Evolutionary conservation across 2,113 vertebrate genomes (phyloP), one percentile per base, ranked within the genome.

Genomic region (Anguilla rostrata): DNA sequence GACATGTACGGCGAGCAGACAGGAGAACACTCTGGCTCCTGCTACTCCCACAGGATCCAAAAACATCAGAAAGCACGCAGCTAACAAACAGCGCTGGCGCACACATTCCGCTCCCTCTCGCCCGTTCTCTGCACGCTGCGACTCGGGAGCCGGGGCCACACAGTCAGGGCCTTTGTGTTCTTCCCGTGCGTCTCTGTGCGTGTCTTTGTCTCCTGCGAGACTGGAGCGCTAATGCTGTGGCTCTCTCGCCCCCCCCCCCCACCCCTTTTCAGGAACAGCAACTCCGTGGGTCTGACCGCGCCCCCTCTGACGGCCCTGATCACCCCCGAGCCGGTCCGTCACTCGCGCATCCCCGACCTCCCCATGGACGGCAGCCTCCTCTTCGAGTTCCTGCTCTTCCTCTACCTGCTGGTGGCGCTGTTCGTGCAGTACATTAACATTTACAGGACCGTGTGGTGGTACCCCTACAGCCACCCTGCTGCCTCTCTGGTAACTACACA

Each of bases 381-480:
- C 87, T 99, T 99, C 91, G 98, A 99, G 92, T 96, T 98, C 93
- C 96, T 99, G 75, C 98, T 99, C 92, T 99, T 99, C 92, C 96
- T 98, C 53, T 99, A 99, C 90, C 92, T 99, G 86, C 93, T 99
- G 93, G 97, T 99, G 92, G 98, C 98, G 56, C 95, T 99, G 85
- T 98, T 99, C 88, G 98, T 99, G 92, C 98, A 99, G 89, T 99
- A 99, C 90, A 98, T 99, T 86, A 99, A 99, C 94, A 99, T 99
- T 90, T 99, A 99, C 95, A 97, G 98, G 94, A 99, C 98, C 0
- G 98, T 99, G 88, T 99, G 98, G 98, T 99, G 98, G 98, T 99
- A 98, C 90, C 98, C 98, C 0, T 98, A 99, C 90, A 99, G 95
- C 93, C 97, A 99, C 88, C 98, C 98, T 79, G 96, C 98, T 86